These are phyloP conservation scores for Muscicapa comitata DNA, from an alignment of 2,797 vertebrate genomes.

Conservation along the genomic window DNA sequence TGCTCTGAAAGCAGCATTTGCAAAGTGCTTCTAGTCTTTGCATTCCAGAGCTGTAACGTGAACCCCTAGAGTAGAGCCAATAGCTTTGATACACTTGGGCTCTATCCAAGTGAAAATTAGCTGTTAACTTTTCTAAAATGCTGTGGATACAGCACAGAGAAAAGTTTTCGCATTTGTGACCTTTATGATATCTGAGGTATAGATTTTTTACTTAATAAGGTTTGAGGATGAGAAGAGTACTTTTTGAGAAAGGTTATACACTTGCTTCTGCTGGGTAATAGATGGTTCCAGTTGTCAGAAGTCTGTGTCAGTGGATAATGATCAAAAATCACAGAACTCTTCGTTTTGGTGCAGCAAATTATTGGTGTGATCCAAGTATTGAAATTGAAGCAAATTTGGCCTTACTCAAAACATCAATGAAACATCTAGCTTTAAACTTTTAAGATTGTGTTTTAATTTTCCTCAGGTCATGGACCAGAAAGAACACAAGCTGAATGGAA, in stretches of 20 bases:
- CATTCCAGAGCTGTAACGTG: fast-evolving
- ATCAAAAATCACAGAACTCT: neutral
- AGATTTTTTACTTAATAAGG: neutral
- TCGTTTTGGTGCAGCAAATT: neutral
- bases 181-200: neutral
- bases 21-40: neutral
- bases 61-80: neutral
- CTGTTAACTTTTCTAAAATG: neutral
- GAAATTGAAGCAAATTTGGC: neutral
- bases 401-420: neutral
- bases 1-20: neutral
- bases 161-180: neutral
- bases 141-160: neutral
- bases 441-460: slow-evolving; percentile 4
- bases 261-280: neutral
- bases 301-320: neutral
- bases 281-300: neutral
- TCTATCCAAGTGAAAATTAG: neutral
- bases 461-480: slow-evolving; percentile 92
- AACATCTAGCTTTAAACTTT: neutral
- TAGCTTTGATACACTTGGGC: neutral
- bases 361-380: neutral
- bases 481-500: slow-evolving; percentile 97
- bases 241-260: neutral
- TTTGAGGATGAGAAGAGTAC: neutral